Conservation (phyloP, 2,113 vertebrate species). For the Circaetus gallicus region DNA sequence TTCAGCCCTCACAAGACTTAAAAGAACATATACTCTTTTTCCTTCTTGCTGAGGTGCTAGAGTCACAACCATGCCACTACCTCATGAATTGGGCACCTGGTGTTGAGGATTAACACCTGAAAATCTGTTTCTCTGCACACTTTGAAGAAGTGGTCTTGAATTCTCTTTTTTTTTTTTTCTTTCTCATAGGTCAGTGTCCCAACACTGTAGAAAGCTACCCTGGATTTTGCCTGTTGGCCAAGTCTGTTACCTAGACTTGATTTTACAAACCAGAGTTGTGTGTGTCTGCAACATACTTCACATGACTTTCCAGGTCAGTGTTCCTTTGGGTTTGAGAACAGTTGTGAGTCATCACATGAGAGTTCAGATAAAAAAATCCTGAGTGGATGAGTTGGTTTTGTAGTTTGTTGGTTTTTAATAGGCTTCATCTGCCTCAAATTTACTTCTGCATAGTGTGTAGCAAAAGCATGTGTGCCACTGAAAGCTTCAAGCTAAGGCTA, state of each 20-base stretch:
- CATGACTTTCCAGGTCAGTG: background rate
- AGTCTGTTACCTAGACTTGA: background rate
- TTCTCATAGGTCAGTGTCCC: background rate
- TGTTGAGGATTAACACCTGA: background rate
- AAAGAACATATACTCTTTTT: background rate
- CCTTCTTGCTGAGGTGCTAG: background rate
- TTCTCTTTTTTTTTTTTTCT: background rate
- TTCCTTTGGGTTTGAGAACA: background rate
- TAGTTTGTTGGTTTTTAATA: background rate
- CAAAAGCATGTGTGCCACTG: rapidly evolving
- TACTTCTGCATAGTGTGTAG: background rate
- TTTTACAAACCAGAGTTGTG: background rate
- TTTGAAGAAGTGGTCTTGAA: background rate
- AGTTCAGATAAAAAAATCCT: background rate
- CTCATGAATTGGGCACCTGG: background rate
- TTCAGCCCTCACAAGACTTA: background rate
- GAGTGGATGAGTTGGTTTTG: background rate
- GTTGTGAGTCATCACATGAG: background rate
- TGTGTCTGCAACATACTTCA: background rate
- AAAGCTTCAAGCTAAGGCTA: background rate
- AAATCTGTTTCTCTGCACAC: background rate
- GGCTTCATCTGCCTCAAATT: background rate
- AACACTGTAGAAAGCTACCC: background rate
- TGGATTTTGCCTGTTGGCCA: background rate
- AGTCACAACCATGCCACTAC: background rate